These are phyloP conservation scores for Tuberolachnus salignus DNA, from an alignment of 2,888 invertebrate genomes.

Conservation along the genomic window DNA sequence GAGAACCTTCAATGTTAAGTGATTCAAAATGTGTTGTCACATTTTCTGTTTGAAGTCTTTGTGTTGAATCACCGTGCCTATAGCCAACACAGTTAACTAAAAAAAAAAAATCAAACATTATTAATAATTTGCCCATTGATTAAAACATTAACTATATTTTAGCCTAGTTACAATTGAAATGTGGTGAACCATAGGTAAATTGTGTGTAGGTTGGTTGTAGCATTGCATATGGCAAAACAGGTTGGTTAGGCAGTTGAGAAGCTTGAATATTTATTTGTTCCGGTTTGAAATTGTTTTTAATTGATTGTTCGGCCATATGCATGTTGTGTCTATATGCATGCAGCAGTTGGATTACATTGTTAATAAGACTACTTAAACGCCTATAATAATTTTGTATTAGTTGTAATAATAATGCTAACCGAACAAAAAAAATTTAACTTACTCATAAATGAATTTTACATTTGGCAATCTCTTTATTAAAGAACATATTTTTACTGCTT, in stretches of 20 bases:
- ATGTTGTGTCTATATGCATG: background rate
- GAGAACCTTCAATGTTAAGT: background rate
- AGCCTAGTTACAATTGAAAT: too few species aligned
- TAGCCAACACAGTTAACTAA: too few species aligned
- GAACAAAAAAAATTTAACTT: background rate
- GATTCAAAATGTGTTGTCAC: background rate
- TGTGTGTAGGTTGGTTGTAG: too few species aligned
- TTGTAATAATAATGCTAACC: background rate
- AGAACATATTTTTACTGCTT: constrained; percentile 5
- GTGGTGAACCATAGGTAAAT: too few species aligned
- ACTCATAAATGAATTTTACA: background rate
- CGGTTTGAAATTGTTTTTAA: background rate
- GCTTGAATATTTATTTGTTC: background rate
- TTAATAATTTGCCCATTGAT: too few species aligned
- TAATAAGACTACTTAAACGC: background rate
- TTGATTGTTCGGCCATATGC: background rate
- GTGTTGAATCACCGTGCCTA: too few species aligned
- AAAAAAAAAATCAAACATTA: too few species aligned
- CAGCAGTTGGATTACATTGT: background rate
- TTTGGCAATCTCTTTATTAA: constrained; percentile 11
- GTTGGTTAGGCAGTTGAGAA: too few species aligned
- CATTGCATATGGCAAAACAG: too few species aligned
- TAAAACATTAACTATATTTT: too few species aligned
- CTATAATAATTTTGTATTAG: background rate
- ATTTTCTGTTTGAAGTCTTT: too few species aligned